Base-by-base conservation (phyloP, 2,113 vertebrate genomes). In the Tichodroma muraria region DNA sequence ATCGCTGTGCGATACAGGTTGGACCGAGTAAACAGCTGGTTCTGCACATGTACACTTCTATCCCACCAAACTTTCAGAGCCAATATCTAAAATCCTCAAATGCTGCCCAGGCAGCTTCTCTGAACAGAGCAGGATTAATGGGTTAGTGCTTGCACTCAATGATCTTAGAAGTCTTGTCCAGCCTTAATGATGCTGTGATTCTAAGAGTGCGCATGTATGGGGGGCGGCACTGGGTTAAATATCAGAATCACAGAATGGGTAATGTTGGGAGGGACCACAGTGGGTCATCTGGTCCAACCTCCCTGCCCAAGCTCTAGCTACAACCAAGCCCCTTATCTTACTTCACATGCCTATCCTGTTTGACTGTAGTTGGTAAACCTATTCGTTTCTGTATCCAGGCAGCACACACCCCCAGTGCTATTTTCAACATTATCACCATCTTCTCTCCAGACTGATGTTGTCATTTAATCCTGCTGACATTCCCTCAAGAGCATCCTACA, bases 1-100 rank as follows among this genome's bases (percentile, higher is more conserved):
- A 17, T 11, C 0, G 0, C 27, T 25, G n/a, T 47, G 65, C 0
- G 0, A 21, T 33, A 28, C 30, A 45, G 60, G 16, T 0, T 21
- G 23, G 20, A 72, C 30, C 59, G 44, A 66, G 49, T 15, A 11
- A 75, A 23, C 33, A 4, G 9, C 20, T 27, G 35, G 35, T 27
- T 60, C 70, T 68, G 80, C 4, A 6, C 37, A 16, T 11, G 11
- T 13, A 31, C 44, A 49, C 22, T 49, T 87, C 52, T 31, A 84
- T 14, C 28, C 78, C 57, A 53, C 28, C 72, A 8, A 85, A 42
- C 22, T 22, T 81, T 8, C 16, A 47, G n/a, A 47, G 7, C 7
- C 82, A 64, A 60, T 68, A 49, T 15, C 15, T 23, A 52, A 71
- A 89, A 69, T 21, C 35, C 22, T 90, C 64, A 80, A 57, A 73